Evolutionary conservation across 1,140 invertebrate genomes (phyloP).

Genomic region (Hyles euphorbiae): DNA sequence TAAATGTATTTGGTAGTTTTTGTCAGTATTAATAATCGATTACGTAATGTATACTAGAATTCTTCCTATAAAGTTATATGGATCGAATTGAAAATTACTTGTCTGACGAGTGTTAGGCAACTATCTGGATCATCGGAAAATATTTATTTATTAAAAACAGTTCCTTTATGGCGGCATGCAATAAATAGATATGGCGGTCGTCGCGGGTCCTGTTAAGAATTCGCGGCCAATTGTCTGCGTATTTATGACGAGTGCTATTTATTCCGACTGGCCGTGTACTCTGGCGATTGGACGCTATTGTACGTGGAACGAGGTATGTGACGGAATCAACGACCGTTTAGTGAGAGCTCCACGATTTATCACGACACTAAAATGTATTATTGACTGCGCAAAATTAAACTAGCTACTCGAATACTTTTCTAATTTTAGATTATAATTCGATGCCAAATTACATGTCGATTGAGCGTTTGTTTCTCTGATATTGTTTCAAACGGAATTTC

Average conservation of each 20-base stretch:
- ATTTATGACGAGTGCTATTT: conserved; percentile 24
- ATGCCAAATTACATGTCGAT: conserved; percentile 41
- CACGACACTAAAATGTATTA: conserved; percentile 23
- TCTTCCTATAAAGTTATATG: conserved; percentile 12
- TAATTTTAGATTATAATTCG: conserved; percentile 41
- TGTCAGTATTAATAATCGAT: conserved; percentile 2
- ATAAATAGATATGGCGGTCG: conserved; percentile 1
- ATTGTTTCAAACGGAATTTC: neutral
- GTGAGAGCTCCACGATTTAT: conserved; percentile 37
- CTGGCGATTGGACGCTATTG: conserved; percentile 11
- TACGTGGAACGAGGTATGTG: conserved; percentile 20
- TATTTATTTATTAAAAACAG: conserved; percentile 9
- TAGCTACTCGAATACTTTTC: conserved; percentile 28
- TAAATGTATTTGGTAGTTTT: conserved; percentile 1
- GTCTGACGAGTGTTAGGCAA: conserved; percentile 10
- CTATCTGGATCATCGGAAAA: conserved; percentile 11
- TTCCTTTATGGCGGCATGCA: conserved; percentile 5
- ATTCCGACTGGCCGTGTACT: conserved; percentile 12
- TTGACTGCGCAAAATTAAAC: conserved; percentile 25
- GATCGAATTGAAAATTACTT: conserved; percentile 14
- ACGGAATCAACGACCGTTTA: conserved; percentile 32
- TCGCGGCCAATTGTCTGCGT: conserved; percentile 13
- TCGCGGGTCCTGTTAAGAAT: neutral
- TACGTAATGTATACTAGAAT: conserved; percentile 5
- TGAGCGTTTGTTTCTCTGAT: conserved; percentile 23